Conservation (phyloP, 2,888 invertebrate genomes). For the Gisinianus flammeolus region DNA sequence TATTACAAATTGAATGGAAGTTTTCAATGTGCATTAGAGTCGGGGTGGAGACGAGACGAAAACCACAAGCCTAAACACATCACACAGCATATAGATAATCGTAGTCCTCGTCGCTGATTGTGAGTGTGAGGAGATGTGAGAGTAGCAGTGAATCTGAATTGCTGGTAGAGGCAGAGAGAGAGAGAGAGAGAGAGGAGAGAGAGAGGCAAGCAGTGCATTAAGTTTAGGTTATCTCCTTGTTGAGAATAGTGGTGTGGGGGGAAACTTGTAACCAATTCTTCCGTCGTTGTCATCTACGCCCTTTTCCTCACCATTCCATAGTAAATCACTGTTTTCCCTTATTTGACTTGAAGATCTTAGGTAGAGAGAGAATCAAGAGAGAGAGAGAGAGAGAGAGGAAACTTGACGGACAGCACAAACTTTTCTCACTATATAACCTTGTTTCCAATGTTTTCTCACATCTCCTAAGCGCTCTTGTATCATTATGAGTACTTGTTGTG, state of each 20-base stretch:
- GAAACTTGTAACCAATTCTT: background rate
- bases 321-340: slow-evolving; percentile 45
- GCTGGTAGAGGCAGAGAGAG: no score
- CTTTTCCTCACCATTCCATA: slow-evolving; percentile 37
- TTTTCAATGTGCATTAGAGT: background rate
- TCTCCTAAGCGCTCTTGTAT: background rate
- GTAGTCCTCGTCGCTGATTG: background rate
- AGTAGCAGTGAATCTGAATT: background rate
- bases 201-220: no score
- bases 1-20: background rate
- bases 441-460: background rate
- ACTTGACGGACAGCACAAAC: slow-evolving; percentile 1
- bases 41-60: slow-evolving; percentile 1
- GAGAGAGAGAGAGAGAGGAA: background rate
- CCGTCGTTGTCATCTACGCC: slow-evolving; percentile 43
- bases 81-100: background rate
- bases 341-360: slow-evolving; percentile 12
- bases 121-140: no score
- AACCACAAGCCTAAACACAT: background rate
- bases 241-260: slow-evolving; percentile 16
- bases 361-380: background rate
- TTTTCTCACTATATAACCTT: background rate
- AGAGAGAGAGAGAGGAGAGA: no score
- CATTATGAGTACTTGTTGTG: no score
- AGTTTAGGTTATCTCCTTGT: background rate